phyloP scores from a whole-genome alignment of 2,888 invertebrate genomes.

The Nycteola revayana region DNA sequence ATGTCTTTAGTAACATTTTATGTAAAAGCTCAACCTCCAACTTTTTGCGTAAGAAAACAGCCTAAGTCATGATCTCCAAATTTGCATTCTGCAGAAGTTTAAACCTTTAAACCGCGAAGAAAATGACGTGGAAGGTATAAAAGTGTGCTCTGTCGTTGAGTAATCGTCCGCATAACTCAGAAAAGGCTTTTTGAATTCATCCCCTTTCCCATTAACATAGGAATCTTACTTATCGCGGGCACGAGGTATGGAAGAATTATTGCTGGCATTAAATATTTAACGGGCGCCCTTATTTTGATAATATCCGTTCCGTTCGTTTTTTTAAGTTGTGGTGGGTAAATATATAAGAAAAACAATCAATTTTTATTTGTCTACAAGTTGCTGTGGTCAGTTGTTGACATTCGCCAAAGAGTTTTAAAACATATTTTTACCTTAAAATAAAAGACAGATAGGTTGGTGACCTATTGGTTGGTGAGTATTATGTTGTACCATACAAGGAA shows the following conservation, averaged over 20 bases:
- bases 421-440: no score
- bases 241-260: not conserved
- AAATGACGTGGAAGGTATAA: conserved; percentile 10
- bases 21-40: no score
- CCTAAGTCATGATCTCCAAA: conserved; percentile 10
- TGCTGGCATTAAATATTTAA: conserved; percentile 3
- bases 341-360: no score
- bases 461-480: no score
- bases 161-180: conserved; percentile 28
- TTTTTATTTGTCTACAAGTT: no score
- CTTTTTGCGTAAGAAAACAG: not conserved
- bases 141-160: conserved; percentile 20
- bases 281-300: not conserved
- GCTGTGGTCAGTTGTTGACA: no score
- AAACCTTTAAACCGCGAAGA: conserved; percentile 10
- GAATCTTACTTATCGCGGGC: conserved; percentile 12
- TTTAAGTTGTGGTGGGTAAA: no score
- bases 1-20: no score
- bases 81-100: conserved; percentile 9
- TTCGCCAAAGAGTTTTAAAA: no score
- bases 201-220: conserved; percentile 24
- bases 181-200: conserved; percentile 22
- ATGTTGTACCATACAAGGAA: no score
- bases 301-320: no score
- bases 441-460: no score